A percentile compares a stretch with the other conserved stretches of the same genome.
Evolutionary conservation across 2,797 vertebrate species (phyloP).

Genomic region (Bovichtus diacanthus): DNA sequence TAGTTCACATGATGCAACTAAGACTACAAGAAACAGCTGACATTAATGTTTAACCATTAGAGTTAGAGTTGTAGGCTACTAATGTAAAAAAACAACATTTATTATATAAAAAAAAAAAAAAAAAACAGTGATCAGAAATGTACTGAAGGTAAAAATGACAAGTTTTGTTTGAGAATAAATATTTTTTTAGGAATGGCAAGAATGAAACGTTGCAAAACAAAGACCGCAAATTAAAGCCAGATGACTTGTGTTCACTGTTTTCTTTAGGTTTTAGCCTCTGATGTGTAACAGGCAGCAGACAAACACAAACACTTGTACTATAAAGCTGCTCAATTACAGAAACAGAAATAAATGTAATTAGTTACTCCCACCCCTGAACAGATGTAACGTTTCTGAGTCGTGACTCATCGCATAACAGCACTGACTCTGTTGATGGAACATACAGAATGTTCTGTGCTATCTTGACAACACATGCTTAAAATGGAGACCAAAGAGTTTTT

Average conservation of each 20-base stretch:
- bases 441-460: constrained; percentile 42
- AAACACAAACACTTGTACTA: background rate
- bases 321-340: background rate
- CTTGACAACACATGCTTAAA: constrained; percentile 9
- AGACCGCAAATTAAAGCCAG: constrained; percentile 10
- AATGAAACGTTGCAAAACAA: background rate
- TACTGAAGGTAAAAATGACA: background rate
- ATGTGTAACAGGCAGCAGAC: too few relatives aligned
- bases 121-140: background rate
- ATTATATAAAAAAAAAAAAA: too few relatives aligned
- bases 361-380: constrained; percentile 6
- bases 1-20: background rate
- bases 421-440: constrained; percentile 21
- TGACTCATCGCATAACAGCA: constrained; percentile 44
- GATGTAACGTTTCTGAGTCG: constrained; percentile 22
- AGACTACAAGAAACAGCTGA: background rate
- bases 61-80: background rate
- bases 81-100: background rate
- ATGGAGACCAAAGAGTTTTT: background rate
- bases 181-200: background rate
- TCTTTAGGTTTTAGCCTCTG: background rate
- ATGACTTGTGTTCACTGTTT: background rate
- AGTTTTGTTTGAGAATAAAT: background rate
- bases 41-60: too few relatives aligned
- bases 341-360: background rate